A percentile compares a stretch with the other conserved stretches of the same genome.
phyloP scores from a whole-genome alignment of 1,140 invertebrate genomes.

The Drosophila orena region DNA sequence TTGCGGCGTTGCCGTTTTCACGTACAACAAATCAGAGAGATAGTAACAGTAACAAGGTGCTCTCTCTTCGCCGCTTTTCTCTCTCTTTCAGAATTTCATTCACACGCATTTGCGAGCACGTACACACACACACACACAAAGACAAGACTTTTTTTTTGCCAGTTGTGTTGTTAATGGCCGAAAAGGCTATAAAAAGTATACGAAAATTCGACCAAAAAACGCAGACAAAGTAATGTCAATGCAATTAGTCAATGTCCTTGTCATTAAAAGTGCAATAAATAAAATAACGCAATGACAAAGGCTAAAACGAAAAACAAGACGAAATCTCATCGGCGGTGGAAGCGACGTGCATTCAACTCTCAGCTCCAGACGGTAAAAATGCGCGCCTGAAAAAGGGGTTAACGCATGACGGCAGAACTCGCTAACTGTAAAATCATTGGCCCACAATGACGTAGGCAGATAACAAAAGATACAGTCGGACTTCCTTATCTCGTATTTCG shows the following conservation, averaged over 20 bases:
- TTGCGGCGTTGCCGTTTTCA: constrained; percentile 73
- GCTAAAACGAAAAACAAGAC: constrained; percentile 15
- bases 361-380: constrained; percentile 32
- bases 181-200: constrained; percentile 77
- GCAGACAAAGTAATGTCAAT: constrained; percentile 79
- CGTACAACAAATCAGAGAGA: constrained; percentile 22
- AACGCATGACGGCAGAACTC: constrained; percentile 6
- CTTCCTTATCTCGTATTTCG: constrained; percentile 6
- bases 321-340: constrained; percentile 47
- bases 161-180: constrained; percentile 58
- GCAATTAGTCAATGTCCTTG: constrained; percentile 83
- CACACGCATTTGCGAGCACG: constrained; percentile 52
- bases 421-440: constrained; percentile 59
- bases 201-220: constrained; percentile 50
- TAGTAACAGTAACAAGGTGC: constrained; percentile 16
- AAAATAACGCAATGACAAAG: constrained; percentile 33
- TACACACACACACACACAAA: constrained; percentile 32
- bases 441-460: constrained; percentile 63
- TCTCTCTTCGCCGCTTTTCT: constrained; percentile 22
- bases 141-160: constrained; percentile 35
- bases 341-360: constrained; percentile 59
- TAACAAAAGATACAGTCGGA: constrained; percentile 26
- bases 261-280: constrained; percentile 48
- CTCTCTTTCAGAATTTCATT: constrained; percentile 59
- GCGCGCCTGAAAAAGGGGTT: constrained; percentile 42